phyloP scores from a whole-genome alignment of 2,797 vertebrate genomes.

The Antennarius maculatus region DNA sequence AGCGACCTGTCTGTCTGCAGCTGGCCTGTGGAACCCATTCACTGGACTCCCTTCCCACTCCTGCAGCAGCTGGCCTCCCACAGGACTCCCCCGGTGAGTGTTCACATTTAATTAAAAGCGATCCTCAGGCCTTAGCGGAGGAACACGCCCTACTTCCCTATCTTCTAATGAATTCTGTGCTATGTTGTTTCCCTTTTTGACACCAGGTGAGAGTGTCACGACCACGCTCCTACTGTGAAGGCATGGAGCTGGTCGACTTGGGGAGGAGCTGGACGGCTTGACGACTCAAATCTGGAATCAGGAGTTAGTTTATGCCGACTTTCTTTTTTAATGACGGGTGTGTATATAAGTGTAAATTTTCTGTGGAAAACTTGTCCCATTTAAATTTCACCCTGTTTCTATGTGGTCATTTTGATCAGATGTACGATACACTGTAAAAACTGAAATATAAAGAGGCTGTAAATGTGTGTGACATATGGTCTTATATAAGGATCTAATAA shows the following conservation, averaged over 20 bases:
- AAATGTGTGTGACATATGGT: background rate
- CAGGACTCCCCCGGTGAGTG: conserved; percentile 64
- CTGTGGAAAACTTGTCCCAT: conserved; percentile 3
- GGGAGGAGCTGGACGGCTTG: conserved; percentile 90
- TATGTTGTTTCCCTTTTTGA: conserved; percentile 15
- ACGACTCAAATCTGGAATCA: conserved; percentile 37
- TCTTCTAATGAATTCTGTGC: conserved; percentile 12
- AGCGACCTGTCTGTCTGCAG: conserved; percentile 91
- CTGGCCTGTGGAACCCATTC: conserved; percentile 89
- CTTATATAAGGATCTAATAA: conserved; percentile 16
- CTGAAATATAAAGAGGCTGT: background rate
- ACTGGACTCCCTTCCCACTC: conserved; percentile 89
- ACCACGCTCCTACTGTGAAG: conserved; percentile 86
- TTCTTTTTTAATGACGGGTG: conserved; percentile 29
- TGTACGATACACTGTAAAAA: conserved; percentile 5
- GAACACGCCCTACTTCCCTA: background rate
- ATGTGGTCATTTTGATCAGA: background rate
- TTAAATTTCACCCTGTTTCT: conserved; percentile 6
- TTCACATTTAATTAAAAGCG: too few relatives aligned
- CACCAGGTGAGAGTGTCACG: conserved; percentile 80
- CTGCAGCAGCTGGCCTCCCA: conserved; percentile 84
- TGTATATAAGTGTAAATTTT: conserved; percentile 18
- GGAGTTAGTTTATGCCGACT: background rate
- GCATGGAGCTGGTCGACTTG: conserved; percentile 88
- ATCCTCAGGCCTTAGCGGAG: too few relatives aligned